A percentile compares a stretch with the other conserved stretches of the same genome.
Evolutionary conservation across 2,888 invertebrate species (phyloP).

Genomic region (Synergus japonicus): DNA sequence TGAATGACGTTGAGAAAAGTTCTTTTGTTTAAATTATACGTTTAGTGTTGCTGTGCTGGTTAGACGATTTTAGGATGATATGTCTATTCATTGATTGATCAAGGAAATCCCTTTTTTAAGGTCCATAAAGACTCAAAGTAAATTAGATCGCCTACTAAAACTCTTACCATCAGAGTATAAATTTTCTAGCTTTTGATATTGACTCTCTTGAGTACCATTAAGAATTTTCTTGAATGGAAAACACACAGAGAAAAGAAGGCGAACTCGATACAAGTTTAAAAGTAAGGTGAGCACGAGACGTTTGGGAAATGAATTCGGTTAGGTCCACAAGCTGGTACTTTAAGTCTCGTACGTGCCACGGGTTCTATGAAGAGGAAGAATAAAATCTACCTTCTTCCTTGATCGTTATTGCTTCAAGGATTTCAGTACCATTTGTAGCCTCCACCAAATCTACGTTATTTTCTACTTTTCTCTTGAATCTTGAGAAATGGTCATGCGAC

Average conservation of each 20-base stretch:
- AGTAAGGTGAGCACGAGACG: constrained; percentile 27
- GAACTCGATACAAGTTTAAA: constrained; percentile 27
- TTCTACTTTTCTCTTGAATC: not conserved
- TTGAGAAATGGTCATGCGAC: not conserved
- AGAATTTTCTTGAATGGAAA: constrained; percentile 16
- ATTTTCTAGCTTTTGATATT: not conserved
- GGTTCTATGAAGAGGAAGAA: constrained; percentile 24
- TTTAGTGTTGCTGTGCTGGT: not conserved
- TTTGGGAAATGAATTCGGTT: constrained; percentile 34
- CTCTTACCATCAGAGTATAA: not conserved
- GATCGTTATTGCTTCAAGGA: constrained; percentile 13
- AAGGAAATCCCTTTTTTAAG: too few relatives aligned
- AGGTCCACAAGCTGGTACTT: constrained; percentile 23
- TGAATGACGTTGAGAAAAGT: not conserved
- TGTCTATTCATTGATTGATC: too few relatives aligned
- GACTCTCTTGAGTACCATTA: not conserved
- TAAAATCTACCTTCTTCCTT: constrained; percentile 8
- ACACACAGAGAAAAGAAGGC: not conserved
- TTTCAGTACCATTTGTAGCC: not conserved
- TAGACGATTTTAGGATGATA: not conserved
- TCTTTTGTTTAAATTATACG: not conserved
- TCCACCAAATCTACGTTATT: not conserved
- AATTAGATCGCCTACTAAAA: not conserved
- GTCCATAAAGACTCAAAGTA: not conserved
- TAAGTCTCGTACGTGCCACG: constrained; percentile 13